Conservation (phyloP, 2,113 vertebrate species). For the Acanthochromis polyacanthus region DNA sequence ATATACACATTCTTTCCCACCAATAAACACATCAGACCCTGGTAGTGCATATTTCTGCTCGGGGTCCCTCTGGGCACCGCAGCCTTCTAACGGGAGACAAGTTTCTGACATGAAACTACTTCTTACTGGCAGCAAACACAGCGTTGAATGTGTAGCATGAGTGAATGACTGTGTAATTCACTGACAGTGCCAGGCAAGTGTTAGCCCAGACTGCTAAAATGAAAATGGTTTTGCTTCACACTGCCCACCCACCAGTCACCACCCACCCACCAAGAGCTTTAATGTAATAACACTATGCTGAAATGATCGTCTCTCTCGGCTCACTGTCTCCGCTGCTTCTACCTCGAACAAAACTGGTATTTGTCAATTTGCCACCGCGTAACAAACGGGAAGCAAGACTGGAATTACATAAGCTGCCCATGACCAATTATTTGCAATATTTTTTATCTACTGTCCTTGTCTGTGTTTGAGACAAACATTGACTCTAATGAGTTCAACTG, state of each 20-base stretch:
- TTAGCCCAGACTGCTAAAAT: constrained; percentile 39
- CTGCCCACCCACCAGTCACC: constrained; percentile 31
- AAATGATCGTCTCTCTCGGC: neutral
- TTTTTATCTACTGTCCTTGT: neutral
- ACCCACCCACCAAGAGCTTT: neutral
- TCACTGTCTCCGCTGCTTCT: constrained; percentile 6
- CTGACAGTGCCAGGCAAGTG: constrained; percentile 28
- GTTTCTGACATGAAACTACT: constrained; percentile 15
- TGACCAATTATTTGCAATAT: neutral
- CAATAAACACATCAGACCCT: constrained; percentile 18
- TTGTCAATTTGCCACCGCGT: constrained; percentile 6
- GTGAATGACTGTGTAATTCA: constrained; percentile 26
- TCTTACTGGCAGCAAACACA: constrained; percentile 22
- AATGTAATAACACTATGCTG: constrained; percentile 2
- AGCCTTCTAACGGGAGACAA: constrained; percentile 6
- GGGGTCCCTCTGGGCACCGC: neutral
- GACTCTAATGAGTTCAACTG: neutral
- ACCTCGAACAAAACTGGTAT: neutral
- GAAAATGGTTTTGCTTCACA: constrained; percentile 41
- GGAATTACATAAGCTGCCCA: constrained; percentile 5
- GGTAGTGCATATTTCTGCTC: constrained; percentile 4
- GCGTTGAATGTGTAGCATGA: constrained; percentile 9
- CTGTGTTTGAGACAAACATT: neutral
- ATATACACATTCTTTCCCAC: constrained; percentile 41
- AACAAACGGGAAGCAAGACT: neutral